Conservation (phyloP, 2,888 invertebrate genomes). For the Cabera pusaria region DNA sequence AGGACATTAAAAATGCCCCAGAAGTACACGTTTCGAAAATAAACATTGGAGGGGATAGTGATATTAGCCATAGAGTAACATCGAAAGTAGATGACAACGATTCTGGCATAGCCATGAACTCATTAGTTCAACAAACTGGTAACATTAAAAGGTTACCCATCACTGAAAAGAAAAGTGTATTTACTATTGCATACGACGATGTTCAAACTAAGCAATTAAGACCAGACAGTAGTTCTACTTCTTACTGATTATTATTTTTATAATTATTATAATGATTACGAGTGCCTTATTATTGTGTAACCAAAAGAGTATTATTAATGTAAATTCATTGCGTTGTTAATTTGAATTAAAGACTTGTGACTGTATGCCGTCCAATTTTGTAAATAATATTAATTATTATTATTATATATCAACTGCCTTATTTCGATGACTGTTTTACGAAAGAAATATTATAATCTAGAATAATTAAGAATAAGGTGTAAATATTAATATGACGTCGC, state of each 20-base stretch:
- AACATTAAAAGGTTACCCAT: slow-evolving; percentile 86
- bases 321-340: slow-evolving; percentile 37
- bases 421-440: slow-evolving; percentile 53
- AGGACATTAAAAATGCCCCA: slow-evolving; percentile 52
- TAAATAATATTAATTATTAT: slow-evolving; percentile 41
- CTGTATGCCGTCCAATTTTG: slow-evolving; percentile 35
- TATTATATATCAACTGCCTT: slow-evolving; percentile 33
- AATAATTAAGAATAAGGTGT: slow-evolving; percentile 38
- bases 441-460: slow-evolving; percentile 7
- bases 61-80: slow-evolving; percentile 46
- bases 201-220: slow-evolving; percentile 92
- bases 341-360: slow-evolving; percentile 28
- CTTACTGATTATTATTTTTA: slow-evolving; percentile 59
- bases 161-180: slow-evolving; percentile 95
- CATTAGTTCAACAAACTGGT: slow-evolving; percentile 76
- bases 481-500: slow-evolving; percentile 36
- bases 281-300: slow-evolving; percentile 59
- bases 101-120: slow-evolving; percentile 90
- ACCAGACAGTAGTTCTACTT: slow-evolving; percentile 91
- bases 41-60: slow-evolving; percentile 69
- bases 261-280: slow-evolving; percentile 33
- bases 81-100: slow-evolving; percentile 87
- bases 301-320: slow-evolving; percentile 41
- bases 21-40: slow-evolving; percentile 84
- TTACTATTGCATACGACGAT: slow-evolving; percentile 96